phyloP scores from a whole-genome alignment of 2,888 invertebrate species.

The Sylvicola cinctus region DNA sequence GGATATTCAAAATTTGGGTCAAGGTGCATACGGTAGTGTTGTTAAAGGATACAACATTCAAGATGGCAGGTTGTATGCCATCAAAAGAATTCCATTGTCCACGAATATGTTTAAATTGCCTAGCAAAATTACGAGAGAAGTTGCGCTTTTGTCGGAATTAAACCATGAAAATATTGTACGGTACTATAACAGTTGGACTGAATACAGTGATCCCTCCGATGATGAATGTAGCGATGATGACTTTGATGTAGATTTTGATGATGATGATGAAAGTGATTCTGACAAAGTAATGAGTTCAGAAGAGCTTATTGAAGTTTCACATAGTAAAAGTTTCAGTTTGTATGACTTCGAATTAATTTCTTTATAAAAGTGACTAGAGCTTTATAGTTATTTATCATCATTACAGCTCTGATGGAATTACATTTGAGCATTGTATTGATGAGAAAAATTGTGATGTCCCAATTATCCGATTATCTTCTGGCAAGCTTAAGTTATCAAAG shows the following conservation, averaged over 20 bases:
- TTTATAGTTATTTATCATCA: slow-evolving; percentile 7
- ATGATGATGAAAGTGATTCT: background rate
- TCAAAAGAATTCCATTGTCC: slow-evolving; percentile 79
- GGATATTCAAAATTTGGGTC: slow-evolving; percentile 63
- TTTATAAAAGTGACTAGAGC: no score
- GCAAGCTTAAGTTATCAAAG: slow-evolving; percentile 1
- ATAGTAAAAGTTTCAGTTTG: no score
- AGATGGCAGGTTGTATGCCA: slow-evolving; percentile 84
- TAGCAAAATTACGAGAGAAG: slow-evolving; percentile 84
- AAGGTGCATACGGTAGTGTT: slow-evolving; percentile 93
- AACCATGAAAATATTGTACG: slow-evolving; percentile 97
- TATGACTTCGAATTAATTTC: no score
- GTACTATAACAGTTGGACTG: slow-evolving; percentile 95
- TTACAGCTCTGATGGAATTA: slow-evolving; percentile 23
- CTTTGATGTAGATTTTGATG: slow-evolving; percentile 15
- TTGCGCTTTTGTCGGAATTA: slow-evolving; percentile 75
- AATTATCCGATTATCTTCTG: slow-evolving; percentile 10
- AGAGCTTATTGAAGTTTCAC: no score
- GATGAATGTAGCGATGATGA: slow-evolving; percentile 24
- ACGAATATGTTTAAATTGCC: slow-evolving; percentile 65
- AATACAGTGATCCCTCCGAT: slow-evolving; percentile 31
- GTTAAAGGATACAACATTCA: slow-evolving; percentile 84
- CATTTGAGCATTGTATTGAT: slow-evolving; percentile 23
- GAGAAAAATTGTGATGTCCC: slow-evolving; percentile 14
- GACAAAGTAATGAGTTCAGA: no score